A percentile compares a stretch with the other conserved stretches of the same genome.
These are phyloP conservation scores for Telmatochromis brichardi DNA, from an alignment of 2,113 vertebrate species.

Conservation along the genomic window DNA sequence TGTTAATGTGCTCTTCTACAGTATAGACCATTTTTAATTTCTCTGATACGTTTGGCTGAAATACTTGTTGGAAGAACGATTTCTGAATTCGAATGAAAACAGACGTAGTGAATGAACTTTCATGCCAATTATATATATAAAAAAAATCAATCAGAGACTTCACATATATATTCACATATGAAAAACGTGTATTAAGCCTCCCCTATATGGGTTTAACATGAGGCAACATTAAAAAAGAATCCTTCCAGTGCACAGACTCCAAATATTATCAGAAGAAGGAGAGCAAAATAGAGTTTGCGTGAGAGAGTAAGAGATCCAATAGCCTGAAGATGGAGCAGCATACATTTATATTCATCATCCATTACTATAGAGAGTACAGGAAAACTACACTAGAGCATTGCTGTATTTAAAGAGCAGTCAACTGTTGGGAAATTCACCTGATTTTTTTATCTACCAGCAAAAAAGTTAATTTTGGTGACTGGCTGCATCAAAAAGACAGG, in stretches of 20 bases:
- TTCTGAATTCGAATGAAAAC: background rate
- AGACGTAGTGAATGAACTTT: background rate
- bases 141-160: background rate
- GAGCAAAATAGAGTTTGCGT: background rate
- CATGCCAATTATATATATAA: background rate
- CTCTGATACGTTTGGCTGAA: background rate
- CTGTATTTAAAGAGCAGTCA: background rate
- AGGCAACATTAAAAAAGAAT: background rate
- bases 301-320: background rate
- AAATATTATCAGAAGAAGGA: background rate
- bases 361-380: background rate
- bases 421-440: background rate
- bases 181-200: background rate
- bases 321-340: constrained; percentile 22
- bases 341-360: background rate
- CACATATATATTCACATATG: background rate
- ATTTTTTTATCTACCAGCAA: background rate
- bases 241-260: background rate
- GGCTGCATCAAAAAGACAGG: background rate
- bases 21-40: background rate
- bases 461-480: background rate
- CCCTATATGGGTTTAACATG: background rate
- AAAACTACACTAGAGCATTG: background rate
- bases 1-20: background rate
- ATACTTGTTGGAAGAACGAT: background rate